phyloP scores from a whole-genome alignment of 2,113 vertebrate species.

The Suricata suricatta region DNA sequence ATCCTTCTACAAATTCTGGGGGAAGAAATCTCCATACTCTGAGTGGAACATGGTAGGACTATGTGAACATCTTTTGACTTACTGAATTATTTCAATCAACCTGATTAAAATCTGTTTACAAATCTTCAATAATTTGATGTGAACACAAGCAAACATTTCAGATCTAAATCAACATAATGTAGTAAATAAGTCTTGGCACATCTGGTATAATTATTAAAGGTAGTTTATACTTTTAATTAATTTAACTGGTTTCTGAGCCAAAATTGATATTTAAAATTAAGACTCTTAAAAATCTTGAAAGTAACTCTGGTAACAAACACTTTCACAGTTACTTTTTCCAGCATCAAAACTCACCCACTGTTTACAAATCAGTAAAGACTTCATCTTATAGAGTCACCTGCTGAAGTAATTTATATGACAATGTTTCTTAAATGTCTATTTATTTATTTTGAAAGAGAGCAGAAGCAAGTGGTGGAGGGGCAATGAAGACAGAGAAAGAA shows the following conservation, averaged over 20 bases:
- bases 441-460: too few relatives aligned
- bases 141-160: background rate
- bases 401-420: background rate
- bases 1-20: background rate
- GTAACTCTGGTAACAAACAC: background rate
- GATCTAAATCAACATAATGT: background rate
- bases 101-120: constrained; percentile 18
- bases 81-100: background rate
- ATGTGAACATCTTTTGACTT: background rate
- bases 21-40: background rate
- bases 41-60: background rate
- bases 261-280: background rate
- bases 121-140: background rate
- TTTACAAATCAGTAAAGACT: background rate
- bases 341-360: background rate
- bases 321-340: background rate
- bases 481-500: too few relatives aligned
- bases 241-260: background rate
- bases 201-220: background rate
- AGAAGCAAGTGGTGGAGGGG: too few relatives aligned
- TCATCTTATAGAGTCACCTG: background rate
- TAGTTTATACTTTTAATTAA: constrained; percentile 7
- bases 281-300: background rate
- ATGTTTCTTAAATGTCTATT: too few relatives aligned
- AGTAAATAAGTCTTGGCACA: background rate